A percentile compares a stretch with the other conserved stretches of the same genome.
phyloP scores from a whole-genome alignment of 2,888 invertebrate species.

The Druceiella hillmani region DNA sequence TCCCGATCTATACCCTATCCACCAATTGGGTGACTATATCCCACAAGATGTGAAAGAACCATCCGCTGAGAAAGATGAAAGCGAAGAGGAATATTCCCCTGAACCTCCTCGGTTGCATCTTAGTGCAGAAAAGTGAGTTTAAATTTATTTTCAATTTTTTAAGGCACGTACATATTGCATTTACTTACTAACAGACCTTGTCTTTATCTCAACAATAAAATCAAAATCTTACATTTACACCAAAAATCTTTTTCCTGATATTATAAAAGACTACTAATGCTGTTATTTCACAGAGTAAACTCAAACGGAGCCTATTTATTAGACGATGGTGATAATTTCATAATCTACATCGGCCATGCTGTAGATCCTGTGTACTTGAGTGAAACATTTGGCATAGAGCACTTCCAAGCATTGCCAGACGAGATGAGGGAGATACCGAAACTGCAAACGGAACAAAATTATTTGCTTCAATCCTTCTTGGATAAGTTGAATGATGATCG shows the following conservation, averaged over 20 bases:
- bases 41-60: constrained; percentile 29
- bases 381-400: constrained; percentile 70
- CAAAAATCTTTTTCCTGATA: constrained; percentile 13
- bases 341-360: constrained; percentile 78
- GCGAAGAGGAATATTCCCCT: constrained; percentile 40
- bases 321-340: constrained; percentile 79
- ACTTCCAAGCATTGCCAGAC: constrained; percentile 69
- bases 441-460: constrained; percentile 67
- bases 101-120: constrained; percentile 79
- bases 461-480: constrained; percentile 72
- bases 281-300: constrained; percentile 52
- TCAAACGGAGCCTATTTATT: constrained; percentile 83
- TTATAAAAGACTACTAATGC: constrained; percentile 21
- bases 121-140: constrained; percentile 64
- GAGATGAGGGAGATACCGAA: constrained; percentile 75
- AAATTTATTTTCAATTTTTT: background rate
- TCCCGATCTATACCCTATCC: constrained; percentile 88
- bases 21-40: constrained; percentile 57
- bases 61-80: constrained; percentile 31
- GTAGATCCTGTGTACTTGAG: constrained; percentile 70
- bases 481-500: constrained; percentile 79
- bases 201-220: background rate
- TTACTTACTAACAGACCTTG: background rate
- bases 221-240: constrained; percentile 5
- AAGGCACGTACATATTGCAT: background rate